Conservation (phyloP, 2,888 invertebrate species). For the Ernsta delagoae region DNA sequence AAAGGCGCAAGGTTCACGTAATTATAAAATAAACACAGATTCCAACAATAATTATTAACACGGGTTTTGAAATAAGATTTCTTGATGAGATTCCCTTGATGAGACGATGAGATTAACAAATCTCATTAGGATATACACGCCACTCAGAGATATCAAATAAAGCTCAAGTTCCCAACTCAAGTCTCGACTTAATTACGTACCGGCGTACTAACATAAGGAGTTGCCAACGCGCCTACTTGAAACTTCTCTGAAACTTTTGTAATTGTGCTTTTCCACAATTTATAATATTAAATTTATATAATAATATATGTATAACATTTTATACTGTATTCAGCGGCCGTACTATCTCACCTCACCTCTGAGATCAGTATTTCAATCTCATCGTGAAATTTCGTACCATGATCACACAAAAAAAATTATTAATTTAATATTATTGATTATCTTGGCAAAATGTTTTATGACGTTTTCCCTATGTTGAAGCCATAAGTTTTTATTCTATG, state of each 20-base stretch:
- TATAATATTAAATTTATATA: not conserved
- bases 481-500: too few relatives aligned
- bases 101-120: constrained; percentile 5
- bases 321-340: not conserved
- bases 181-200: constrained; percentile 24
- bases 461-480: too few relatives aligned
- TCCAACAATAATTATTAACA: not conserved
- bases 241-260: constrained; percentile 6
- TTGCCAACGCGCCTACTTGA: constrained; percentile 1
- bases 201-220: constrained; percentile 18
- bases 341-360: too few relatives aligned
- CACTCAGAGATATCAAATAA: constrained; percentile 26
- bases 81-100: constrained; percentile 6
- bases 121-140: constrained; percentile 27
- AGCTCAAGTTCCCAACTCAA: constrained; percentile 24
- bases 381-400: too few relatives aligned
- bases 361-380: too few relatives aligned
- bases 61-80: not conserved
- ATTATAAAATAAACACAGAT: not conserved
- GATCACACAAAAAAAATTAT: too few relatives aligned
- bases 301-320: not conserved
- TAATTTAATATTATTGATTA: too few relatives aligned
- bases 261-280: constrained; percentile 2
- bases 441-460: too few relatives aligned
- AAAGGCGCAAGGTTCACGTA: not conserved